Evolutionary conservation across 53 echinoderm and acorn worm genomes (phyloP), one percentile per base, ranked within the genome.

Genomic region (Hippasteria phrygiana): DNA sequence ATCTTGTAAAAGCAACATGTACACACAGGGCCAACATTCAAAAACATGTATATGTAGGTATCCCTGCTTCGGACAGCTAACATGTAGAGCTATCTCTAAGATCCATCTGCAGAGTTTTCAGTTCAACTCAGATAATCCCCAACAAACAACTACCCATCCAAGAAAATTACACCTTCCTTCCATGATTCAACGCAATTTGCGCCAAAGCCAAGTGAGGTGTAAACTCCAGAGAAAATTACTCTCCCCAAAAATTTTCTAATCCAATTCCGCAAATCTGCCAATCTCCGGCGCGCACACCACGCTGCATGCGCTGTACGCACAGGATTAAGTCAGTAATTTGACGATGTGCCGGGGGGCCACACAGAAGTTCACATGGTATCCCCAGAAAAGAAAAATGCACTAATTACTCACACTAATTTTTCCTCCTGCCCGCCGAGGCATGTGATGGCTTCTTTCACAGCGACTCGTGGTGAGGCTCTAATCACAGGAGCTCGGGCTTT

Each of bases 401-500:
- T 85, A 85, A 85, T 85, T 85, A 85, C 71, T 85, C 71, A 22
- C 85, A 71, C 85, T 85, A 85, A 85, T 85, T 85, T 70, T 64
- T 71, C 48, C 27, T 71, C 48, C 85, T 85, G 85, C 31, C 36
- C 85, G 22, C 48, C 71, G 85, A 41, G 64, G 71, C 85, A 50
- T 85, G 71, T 85, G 70, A 85, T 85, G 39, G 85, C 51, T 85
- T 85, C 71, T 43, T 50, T 70, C 38, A 70, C 85, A 53, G 31
- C 36, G 8, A 33, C 17, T 65, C 38, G 41, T 39, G 29, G 31
- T n/a, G n/a, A n/a, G 29, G 71, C 70, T 50, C 69, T 85, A 69
- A 85, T 55, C 50, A 71, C 26, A 31, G 34, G 3, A 45, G 45
- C 42, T 51, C 59, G 35, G 34, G 45, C 71, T 71, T 63, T 70